Evolutionary conservation across 2,888 invertebrate species (phyloP).

Genomic region (Cephus pygmeus): DNA sequence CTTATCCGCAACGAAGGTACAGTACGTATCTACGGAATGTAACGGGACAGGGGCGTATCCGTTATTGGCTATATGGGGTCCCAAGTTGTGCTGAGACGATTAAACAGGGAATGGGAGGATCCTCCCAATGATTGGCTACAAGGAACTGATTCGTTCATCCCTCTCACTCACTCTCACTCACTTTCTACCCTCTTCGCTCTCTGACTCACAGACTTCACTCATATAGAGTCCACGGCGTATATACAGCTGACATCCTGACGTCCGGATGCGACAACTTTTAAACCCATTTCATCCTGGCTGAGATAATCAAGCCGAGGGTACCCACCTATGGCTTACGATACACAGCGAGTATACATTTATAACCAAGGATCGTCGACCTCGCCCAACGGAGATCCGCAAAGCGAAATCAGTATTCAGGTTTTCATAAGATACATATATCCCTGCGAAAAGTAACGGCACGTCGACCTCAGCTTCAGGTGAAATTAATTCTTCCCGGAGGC

Average conservation of each 20-base stretch:
- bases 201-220: not conserved
- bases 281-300: not conserved
- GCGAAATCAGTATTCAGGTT: not conserved
- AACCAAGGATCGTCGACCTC: not conserved
- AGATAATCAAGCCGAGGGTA: no score
- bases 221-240: not conserved
- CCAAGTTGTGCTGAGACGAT: slow-evolving; percentile 56
- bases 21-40: not conserved
- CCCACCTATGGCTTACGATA: not conserved
- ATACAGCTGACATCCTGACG: not conserved
- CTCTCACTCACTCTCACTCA: slow-evolving; percentile 6
- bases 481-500: not conserved
- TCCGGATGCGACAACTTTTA: not conserved
- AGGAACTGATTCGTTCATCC: slow-evolving; percentile 37
- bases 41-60: slow-evolving; percentile 33
- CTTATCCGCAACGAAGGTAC: not conserved
- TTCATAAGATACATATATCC: not conserved
- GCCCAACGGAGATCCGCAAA: not conserved
- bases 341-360: not conserved
- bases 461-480: not conserved
- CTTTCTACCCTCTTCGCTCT: not conserved
- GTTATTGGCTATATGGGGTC: slow-evolving; percentile 31
- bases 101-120: slow-evolving; percentile 60
- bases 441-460: not conserved
- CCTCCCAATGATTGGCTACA: slow-evolving; percentile 58